A percentile compares a stretch with the other conserved stretches of the same genome.
phyloP scores from a whole-genome alignment of 1,140 invertebrate species.

The Harlomillsia oculata region DNA sequence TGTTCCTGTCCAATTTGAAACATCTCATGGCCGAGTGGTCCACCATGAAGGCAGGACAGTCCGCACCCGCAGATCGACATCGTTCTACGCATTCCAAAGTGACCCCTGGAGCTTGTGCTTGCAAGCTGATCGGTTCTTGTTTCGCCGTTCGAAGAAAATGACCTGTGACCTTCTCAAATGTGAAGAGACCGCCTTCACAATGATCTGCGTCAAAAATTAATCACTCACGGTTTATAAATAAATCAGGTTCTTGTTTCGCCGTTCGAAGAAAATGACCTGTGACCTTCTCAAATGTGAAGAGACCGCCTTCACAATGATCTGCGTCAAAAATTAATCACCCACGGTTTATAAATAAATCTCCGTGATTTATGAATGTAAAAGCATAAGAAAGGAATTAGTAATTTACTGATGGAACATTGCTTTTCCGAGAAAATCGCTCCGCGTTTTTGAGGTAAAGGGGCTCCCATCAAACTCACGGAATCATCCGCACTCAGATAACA shows the following conservation, averaged over 20 bases:
- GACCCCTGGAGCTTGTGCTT: conserved; percentile 40
- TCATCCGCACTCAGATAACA: conserved; percentile 47
- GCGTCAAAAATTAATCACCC: too few relatives aligned
- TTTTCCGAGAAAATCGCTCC: conserved; percentile 43
- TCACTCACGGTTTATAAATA: too few relatives aligned
- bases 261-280: conserved; percentile 43
- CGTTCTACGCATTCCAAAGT: conserved; percentile 40
- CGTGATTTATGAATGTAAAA: too few relatives aligned
- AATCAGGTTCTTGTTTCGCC: conserved; percentile 42
- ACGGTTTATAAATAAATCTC: too few relatives aligned
- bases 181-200: conserved; percentile 45
- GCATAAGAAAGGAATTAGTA: too few relatives aligned
- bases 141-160: conserved; percentile 43
- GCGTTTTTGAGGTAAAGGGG: conserved; percentile 34
- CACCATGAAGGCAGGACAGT: conserved; percentile 45
- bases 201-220: conserved; percentile 38
- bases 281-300: conserved; percentile 47
- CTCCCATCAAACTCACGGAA: conserved; percentile 40
- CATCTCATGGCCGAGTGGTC: conserved; percentile 44
- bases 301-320: conserved; percentile 44
- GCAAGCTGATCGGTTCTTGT: conserved; percentile 40
- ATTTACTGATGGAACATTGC: conserved; percentile 43
- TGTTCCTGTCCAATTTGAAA: conserved; percentile 45
- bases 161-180: conserved; percentile 46
- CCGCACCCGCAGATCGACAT: conserved; percentile 41